Evolutionary conservation across 1,140 invertebrate genomes (phyloP).

Genomic region (Drosophila arawakana): DNA sequence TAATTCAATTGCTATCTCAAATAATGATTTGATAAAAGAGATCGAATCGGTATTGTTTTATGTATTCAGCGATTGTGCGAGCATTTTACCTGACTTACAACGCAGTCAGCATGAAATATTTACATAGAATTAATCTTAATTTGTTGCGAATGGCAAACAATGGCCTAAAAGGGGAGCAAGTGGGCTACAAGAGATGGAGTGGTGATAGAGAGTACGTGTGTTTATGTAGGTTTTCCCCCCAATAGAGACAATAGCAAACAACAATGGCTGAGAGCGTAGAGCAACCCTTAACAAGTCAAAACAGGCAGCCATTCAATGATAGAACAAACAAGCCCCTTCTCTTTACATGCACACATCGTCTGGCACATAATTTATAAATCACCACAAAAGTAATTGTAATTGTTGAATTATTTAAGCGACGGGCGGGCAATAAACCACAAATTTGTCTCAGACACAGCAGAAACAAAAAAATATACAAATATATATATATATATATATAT

Average conservation of each 20-base stretch:
- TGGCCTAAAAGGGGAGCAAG: neutral
- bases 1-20: constrained; percentile 46
- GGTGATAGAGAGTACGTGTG: neutral
- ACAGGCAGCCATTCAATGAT: constrained; percentile 12
- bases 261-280: constrained; percentile 5
- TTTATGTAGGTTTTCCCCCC: constrained; percentile 12
- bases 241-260: constrained; percentile 24
- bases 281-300: constrained; percentile 44
- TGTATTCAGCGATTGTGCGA: constrained; percentile 28
- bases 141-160: constrained; percentile 36
- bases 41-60: constrained; percentile 42
- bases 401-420: constrained; percentile 66
- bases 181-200: neutral
- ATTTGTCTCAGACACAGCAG: constrained; percentile 33
- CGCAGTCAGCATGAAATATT: constrained; percentile 48
- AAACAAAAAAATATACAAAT: constrained; percentile 3
- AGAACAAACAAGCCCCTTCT: constrained; percentile 25
- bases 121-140: constrained; percentile 61
- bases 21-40: constrained; percentile 32
- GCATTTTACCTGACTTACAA: neutral
- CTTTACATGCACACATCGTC: constrained; percentile 13
- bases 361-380: constrained; percentile 61
- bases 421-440: constrained; percentile 57
- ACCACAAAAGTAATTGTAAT: constrained; percentile 69
- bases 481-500: too few species aligned